Evolutionary conservation across 2,113 vertebrate genomes (phyloP).

Genomic region (Pungitius pungitius): DNA sequence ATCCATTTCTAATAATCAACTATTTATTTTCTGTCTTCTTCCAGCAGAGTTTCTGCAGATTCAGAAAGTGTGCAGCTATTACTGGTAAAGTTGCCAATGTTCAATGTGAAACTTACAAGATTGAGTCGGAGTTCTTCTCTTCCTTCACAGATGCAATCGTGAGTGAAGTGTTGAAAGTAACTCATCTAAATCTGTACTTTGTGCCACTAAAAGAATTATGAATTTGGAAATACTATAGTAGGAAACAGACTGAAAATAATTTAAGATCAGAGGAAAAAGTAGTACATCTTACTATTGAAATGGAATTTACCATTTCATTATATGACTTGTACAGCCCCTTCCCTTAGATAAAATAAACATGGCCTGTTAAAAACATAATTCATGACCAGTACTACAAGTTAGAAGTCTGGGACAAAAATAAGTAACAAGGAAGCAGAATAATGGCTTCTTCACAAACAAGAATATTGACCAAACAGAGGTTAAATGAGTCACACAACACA

Average conservation of each 20-base stretch:
- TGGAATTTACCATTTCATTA: background rate
- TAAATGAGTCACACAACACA: constrained; percentile 51
- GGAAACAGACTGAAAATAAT: background rate
- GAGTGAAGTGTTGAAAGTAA: background rate
- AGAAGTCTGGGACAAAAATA: background rate
- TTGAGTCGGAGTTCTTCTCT: constrained; percentile 24
- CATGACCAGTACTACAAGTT: background rate
- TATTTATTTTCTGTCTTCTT: background rate
- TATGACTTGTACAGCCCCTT: background rate
- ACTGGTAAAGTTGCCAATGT: background rate
- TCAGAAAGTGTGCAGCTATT: background rate
- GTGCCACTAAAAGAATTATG: background rate
- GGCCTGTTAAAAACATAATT: background rate
- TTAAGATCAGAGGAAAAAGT: background rate
- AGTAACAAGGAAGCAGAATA: background rate
- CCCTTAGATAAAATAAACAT: background rate
- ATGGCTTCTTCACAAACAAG: background rate
- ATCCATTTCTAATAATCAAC: no score
- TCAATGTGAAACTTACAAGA: constrained; percentile 37
- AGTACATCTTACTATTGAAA: background rate
- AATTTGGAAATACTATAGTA: background rate
- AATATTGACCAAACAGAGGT: background rate
- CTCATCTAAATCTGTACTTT: background rate
- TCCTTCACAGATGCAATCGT: constrained; percentile 8
- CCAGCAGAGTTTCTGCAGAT: background rate